Percentiles rank a stretch among this genome's conserved stretches.
These are phyloP conservation scores for Stenurella melanura DNA, from an alignment of 2,888 invertebrate species.

Conservation along the genomic window DNA sequence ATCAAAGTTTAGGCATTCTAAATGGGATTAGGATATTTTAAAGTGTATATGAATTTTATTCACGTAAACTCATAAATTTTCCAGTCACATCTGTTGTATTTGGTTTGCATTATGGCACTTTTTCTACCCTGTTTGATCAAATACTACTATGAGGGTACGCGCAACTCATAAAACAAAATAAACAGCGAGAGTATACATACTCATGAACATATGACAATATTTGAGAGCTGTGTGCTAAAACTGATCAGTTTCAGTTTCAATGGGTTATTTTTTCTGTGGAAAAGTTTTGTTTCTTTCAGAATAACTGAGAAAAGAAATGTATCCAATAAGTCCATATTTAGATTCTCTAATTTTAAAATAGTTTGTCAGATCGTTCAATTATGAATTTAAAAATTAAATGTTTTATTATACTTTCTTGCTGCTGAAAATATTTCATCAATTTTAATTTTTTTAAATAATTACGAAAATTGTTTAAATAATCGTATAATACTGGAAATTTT, in stretches of 20 bases:
- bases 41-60: constrained; percentile 45
- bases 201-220: constrained; percentile 13
- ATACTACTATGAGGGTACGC: constrained; percentile 18
- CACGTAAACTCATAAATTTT: constrained; percentile 48
- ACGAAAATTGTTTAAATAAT: too few relatives aligned
- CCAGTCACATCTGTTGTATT: constrained; percentile 42
- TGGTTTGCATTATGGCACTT: constrained; percentile 37
- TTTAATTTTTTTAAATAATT: too few relatives aligned
- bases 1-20: background rate
- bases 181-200: constrained; percentile 1
- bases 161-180: constrained; percentile 25
- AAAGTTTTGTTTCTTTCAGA: too few relatives aligned
- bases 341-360: too few relatives aligned
- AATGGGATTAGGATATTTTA: constrained; percentile 44
- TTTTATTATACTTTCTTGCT: too few relatives aligned
- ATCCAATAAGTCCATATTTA: background rate
- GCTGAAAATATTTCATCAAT: too few relatives aligned
- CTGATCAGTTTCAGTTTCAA: background rate
- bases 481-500: too few relatives aligned
- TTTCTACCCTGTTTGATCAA: constrained; percentile 31
- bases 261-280: background rate
- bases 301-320: background rate
- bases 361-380: too few relatives aligned
- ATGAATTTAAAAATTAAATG: too few relatives aligned
- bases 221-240: background rate